Evolutionary conservation across 2,113 vertebrate species (phyloP), one percentile per base, ranked within the genome.

Genomic region (Amphiprion ocellaris): DNA sequence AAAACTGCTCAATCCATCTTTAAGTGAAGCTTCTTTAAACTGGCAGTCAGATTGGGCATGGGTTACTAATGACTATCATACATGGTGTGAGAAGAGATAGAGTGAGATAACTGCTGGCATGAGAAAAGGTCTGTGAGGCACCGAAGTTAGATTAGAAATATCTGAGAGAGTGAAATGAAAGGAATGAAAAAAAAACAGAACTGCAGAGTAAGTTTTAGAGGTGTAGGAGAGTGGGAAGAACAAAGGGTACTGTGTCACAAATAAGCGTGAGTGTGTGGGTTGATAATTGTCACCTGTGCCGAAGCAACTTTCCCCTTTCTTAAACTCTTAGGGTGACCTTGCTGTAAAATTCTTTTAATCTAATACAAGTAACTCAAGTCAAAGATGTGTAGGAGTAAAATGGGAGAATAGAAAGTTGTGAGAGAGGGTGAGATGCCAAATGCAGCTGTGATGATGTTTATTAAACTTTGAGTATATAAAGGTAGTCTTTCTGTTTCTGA

Each of bases 81-180:
- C 39, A 52, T 26, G 7, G 44, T 64, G 72, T 75, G 76, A 56
- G 77, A 82, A 71, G 68, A 28, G 64, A 53, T 72, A 17, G 23
- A 63, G 71, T 52, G 52, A 87, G 82, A 70, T 77, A 61, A 84
- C 46, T 60, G 63, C 50, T 26, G 9, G 69, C 46, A 66, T 63
- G 74, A 72, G 69, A 74, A 77, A 53, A 74, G 0, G 33, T 11
- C 74, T 69, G 60, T 33, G 67, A 78, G 46, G 63, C 73, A 66
- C 39, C 58, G 62, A 56, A 5, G 44, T 69, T 39, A 26, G 69
- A 75, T 82, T 64, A 78, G 56, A 74, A 47, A 41, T 49, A 58
- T 60, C 12, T 15, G 23, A 21, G 28, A 47, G 46, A 39, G 56
- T 1, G 47, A 74, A 67, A 69, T 44, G 23, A 58, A 67, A 68